phyloP scores from a whole-genome alignment of 1,140 invertebrate species.

The Watersipora subatra region DNA sequence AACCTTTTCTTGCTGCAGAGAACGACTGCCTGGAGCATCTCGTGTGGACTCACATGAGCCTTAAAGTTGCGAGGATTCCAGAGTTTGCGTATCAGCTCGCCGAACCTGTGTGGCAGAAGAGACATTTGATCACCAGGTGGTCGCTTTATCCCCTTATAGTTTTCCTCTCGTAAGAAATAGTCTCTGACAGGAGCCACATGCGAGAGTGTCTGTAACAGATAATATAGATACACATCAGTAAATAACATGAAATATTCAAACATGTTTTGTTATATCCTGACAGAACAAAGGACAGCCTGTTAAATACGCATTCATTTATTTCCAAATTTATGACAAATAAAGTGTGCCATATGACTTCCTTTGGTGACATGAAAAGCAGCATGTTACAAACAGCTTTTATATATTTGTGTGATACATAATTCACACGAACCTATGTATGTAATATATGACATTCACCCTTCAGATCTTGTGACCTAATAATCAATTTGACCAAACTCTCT shows the following conservation, averaged over 20 bases:
- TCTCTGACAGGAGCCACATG: constrained; percentile 86
- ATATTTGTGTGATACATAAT: too few relatives aligned
- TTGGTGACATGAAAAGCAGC: too few relatives aligned
- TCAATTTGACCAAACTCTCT: too few relatives aligned
- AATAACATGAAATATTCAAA: constrained; percentile 6
- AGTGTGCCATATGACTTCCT: too few relatives aligned
- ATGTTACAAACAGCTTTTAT: too few relatives aligned
- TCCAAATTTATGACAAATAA: too few relatives aligned
- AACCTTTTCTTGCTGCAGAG: constrained; percentile 94
- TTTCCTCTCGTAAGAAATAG: constrained; percentile 85
- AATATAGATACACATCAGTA: constrained; percentile 3
- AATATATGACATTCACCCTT: too few relatives aligned
- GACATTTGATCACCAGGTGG: constrained; percentile 65
- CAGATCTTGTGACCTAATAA: too few relatives aligned
- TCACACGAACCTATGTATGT: too few relatives aligned
- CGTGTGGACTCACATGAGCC: constrained; percentile 97
- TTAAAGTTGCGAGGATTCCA: constrained; percentile 99
- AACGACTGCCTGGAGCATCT: constrained; percentile 98
- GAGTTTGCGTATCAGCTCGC: constrained; percentile 88
- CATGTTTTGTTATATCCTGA: background rate
- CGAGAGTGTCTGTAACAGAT: constrained; percentile 62
- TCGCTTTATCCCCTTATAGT: constrained; percentile 68
- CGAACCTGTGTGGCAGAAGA: constrained; percentile 87
- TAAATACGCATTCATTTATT: too few relatives aligned
- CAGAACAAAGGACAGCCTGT: too few relatives aligned